Conservation (phyloP, 2,888 invertebrate genomes). For the Nesidiocoris tenuis region DNA sequence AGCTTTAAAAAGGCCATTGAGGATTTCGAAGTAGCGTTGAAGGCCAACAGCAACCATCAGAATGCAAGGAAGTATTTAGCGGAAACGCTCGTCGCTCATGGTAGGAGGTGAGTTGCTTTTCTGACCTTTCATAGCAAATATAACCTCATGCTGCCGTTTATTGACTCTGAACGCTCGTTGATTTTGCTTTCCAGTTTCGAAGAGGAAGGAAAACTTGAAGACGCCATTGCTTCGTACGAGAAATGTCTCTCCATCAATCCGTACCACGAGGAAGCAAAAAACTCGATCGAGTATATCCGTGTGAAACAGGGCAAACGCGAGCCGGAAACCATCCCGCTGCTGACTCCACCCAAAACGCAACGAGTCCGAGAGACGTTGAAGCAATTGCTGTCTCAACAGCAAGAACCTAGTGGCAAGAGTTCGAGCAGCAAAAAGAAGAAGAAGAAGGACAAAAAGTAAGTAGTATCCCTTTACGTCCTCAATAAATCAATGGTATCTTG, state of each 20-base stretch:
- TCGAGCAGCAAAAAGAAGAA: slow-evolving; percentile 57
- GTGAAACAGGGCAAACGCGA: slow-evolving; percentile 58
- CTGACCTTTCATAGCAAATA: slow-evolving; percentile 5
- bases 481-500: no score
- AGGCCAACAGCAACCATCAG: slow-evolving; percentile 82
- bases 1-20: slow-evolving; percentile 91
- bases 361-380: slow-evolving; percentile 69
- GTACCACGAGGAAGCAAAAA: slow-evolving; percentile 82
- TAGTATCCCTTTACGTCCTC: no score
- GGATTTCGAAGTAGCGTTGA: slow-evolving; percentile 89
- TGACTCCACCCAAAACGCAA: slow-evolving; percentile 60
- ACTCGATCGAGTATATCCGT: slow-evolving; percentile 77
- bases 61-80: slow-evolving; percentile 94
- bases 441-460: slow-evolving; percentile 52
- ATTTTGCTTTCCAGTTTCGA: slow-evolving; percentile 65
- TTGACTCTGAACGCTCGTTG: not conserved
- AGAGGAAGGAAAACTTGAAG: slow-evolving; percentile 80
- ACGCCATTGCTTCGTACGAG: slow-evolving; percentile 80
- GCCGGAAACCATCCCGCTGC: slow-evolving; percentile 59
- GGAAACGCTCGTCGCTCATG: slow-evolving; percentile 86
- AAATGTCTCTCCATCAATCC: slow-evolving; percentile 81
- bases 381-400: slow-evolving; percentile 61
- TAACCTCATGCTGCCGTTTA: not conserved
- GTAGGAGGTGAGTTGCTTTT: slow-evolving; percentile 59
- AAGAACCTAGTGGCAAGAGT: slow-evolving; percentile 51